These are phyloP conservation scores for Oreocharis arfaki DNA, from an alignment of 2,113 vertebrate species.

Conservation along the genomic window DNA sequence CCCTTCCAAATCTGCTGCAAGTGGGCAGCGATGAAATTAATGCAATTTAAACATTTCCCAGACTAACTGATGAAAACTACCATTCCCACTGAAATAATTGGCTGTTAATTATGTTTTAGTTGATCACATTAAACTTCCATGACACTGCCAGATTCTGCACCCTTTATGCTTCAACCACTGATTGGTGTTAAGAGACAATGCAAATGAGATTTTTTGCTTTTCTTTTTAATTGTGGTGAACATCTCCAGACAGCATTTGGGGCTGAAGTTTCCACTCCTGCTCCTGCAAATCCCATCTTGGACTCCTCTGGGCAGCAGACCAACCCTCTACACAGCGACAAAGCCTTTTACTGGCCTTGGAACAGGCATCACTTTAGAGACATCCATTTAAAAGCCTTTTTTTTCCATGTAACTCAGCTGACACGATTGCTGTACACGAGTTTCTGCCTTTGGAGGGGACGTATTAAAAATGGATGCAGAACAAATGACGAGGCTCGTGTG, in stretches of 20 bases:
- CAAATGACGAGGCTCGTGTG: not conserved
- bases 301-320: not conserved
- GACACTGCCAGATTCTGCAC: not conserved
- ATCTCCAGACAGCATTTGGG: not conserved
- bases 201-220: not conserved
- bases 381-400: not conserved
- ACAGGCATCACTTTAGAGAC: not conserved
- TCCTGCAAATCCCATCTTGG: not conserved
- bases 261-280: not conserved
- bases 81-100: not conserved
- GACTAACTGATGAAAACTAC: not conserved
- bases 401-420: not conserved
- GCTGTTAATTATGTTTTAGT: not conserved
- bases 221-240: not conserved
- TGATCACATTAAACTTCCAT: not conserved
- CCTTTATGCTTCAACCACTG: not conserved
- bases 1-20: not conserved
- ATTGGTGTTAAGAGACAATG: not conserved
- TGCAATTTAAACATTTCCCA: not conserved
- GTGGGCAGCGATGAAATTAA: not conserved
- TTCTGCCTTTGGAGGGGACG: not conserved
- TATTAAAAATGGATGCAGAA: not conserved
- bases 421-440: accelerated
- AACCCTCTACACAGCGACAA: not conserved
- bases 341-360: not conserved